phyloP scores from a whole-genome alignment of 2,888 invertebrate genomes.

The Schrankia costaestrigalis region DNA sequence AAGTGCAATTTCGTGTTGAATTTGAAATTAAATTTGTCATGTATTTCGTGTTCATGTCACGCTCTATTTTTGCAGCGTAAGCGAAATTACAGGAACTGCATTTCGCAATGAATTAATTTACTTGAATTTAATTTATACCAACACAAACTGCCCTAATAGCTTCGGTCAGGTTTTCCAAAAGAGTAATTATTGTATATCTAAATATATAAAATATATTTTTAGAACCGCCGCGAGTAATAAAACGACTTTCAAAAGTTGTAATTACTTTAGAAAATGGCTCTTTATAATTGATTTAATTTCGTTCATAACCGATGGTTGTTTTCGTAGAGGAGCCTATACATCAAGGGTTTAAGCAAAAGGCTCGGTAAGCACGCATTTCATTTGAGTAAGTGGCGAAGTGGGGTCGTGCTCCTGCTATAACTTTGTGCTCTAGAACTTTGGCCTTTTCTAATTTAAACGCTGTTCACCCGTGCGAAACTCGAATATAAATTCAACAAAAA shows the following conservation, averaged over 20 bases:
- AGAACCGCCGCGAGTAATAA: conserved; percentile 7
- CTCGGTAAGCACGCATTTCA: conserved; percentile 44
- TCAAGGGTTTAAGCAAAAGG: conserved; percentile 36
- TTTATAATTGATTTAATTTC: conserved; percentile 29
- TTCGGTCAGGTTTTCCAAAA: too few species aligned
- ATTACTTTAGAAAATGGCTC: conserved; percentile 21
- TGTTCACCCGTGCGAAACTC: conserved; percentile 22
- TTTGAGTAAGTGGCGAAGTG: conserved; percentile 44
- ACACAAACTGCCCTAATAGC: too few species aligned
- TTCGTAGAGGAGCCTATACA: conserved; percentile 28
- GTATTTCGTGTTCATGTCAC: conserved; percentile 6
- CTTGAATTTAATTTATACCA: too few species aligned
- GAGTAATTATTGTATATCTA: too few species aligned
- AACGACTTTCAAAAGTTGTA: conserved; percentile 20
- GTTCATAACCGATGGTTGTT: conserved; percentile 34
- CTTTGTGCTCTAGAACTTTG: conserved; percentile 33
- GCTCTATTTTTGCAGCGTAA: conserved; percentile 9
- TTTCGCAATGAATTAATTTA: too few species aligned
- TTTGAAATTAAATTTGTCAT: conserved; percentile 10
- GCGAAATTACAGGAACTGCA: too few species aligned
- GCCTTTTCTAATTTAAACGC: conserved; percentile 35
- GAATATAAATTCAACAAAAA: conserved; percentile 26
- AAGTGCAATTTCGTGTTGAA: conserved; percentile 18
- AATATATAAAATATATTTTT: too few species aligned
- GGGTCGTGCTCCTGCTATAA: conserved; percentile 32